Evolutionary conservation across 2,888 invertebrate species (phyloP).

Genomic region (Acleris cristana): DNA sequence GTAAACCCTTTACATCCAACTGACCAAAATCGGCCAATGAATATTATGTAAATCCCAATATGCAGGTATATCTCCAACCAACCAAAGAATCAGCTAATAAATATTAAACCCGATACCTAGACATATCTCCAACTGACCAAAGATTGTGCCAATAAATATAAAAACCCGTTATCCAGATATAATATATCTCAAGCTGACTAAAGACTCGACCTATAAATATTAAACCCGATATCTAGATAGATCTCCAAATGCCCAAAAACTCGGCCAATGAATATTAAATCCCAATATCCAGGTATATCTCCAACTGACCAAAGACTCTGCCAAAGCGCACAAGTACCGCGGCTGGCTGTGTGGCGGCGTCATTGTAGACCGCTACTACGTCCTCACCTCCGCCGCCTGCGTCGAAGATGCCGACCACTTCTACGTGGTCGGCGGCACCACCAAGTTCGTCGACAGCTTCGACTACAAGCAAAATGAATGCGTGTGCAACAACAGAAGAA

Average conservation of each 20-base stretch:
- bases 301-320: conserved; percentile 74
- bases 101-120: too few relatives aligned
- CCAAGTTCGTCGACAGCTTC: conserved; percentile 71
- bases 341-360: conserved; percentile 79
- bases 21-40: not conserved
- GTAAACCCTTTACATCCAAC: too few relatives aligned
- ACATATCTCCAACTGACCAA: too few relatives aligned
- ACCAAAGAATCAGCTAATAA: conserved; percentile 73
- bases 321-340: conserved; percentile 74
- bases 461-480: conserved; percentile 71
- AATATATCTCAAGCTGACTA: conserved; percentile 73
- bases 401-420: conserved; percentile 78
- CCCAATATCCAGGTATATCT: conserved; percentile 63
- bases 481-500: conserved; percentile 69
- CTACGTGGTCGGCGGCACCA: conserved; percentile 75
- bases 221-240: too few relatives aligned
- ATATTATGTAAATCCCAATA: not conserved
- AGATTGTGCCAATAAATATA: not conserved
- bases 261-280: not conserved
- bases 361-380: conserved; percentile 66
- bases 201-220: conserved; percentile 66
- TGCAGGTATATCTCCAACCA: conserved; percentile 75
- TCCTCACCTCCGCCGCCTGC: conserved; percentile 76
- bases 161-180: conserved; percentile 45
- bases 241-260: too few relatives aligned